A percentile compares a stretch with the other conserved stretches of the same genome.
phyloP scores from a whole-genome alignment of 2,797 vertebrate species.

The Cichlasoma orientale region DNA sequence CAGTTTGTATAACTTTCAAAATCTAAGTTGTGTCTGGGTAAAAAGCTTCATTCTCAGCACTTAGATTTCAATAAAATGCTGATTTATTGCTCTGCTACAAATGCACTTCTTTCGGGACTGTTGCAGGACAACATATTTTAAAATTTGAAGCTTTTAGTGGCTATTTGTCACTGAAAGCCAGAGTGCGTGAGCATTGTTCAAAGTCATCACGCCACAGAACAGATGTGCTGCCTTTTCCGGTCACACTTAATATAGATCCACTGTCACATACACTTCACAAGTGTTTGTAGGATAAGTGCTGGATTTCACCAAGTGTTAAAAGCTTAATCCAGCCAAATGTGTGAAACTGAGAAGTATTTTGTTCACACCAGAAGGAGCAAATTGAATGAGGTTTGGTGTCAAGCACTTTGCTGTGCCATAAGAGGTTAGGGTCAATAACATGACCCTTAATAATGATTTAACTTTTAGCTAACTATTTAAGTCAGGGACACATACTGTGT shows the following conservation, averaged over 20 bases:
- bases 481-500: background rate
- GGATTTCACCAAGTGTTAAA: conserved; percentile 82
- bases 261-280: conserved; percentile 76
- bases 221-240: conserved; percentile 74
- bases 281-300: conserved; percentile 78
- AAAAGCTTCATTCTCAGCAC: conserved; percentile 28
- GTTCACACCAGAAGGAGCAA: conserved; percentile 81
- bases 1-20: conserved; percentile 50
- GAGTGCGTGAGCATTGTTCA: conserved; percentile 59
- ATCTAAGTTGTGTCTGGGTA: conserved; percentile 26
- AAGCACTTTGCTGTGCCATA: conserved; percentile 70
- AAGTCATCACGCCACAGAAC: conserved; percentile 70
- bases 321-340: conserved; percentile 82
- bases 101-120: conserved; percentile 9
- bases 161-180: conserved; percentile 53
- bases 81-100: conserved; percentile 35
- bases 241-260: conserved; percentile 79
- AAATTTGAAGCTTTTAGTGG: conserved; percentile 43
- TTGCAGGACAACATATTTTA: conserved; percentile 12
- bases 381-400: conserved; percentile 76
- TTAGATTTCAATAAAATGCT: conserved; percentile 42
- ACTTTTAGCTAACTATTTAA: conserved; percentile 70
- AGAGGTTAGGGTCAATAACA: conserved; percentile 68
- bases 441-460: conserved; percentile 69
- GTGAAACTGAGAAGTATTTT: conserved; percentile 83